A percentile compares a stretch with the other conserved stretches of the same genome.
phyloP scores from a whole-genome alignment of 2,113 vertebrate species.

The Apteryx owenii region DNA sequence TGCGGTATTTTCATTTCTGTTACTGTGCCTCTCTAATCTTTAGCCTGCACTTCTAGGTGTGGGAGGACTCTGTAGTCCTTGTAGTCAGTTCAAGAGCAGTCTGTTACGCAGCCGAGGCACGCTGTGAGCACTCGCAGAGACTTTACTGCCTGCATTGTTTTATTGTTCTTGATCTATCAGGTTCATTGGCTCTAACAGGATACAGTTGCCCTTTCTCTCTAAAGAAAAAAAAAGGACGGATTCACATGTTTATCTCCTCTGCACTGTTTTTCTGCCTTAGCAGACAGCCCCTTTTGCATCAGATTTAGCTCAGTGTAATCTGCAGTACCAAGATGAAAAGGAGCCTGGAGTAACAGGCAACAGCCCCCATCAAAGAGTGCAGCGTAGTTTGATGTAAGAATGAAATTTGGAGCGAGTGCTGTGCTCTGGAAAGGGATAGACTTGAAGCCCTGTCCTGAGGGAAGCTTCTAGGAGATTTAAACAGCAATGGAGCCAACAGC shows the following conservation, averaged over 20 bases:
- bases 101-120: neutral
- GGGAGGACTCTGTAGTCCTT: neutral
- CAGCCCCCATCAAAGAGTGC: neutral
- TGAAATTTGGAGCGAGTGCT: neutral
- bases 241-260: neutral
- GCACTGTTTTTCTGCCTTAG: neutral
- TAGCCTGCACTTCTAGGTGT: neutral
- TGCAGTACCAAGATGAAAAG: neutral
- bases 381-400: neutral
- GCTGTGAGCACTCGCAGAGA: rapidly evolving
- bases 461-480: neutral
- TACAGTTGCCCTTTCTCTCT: neutral
- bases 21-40: neutral
- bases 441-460: neutral
- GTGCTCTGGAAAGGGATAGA: neutral
- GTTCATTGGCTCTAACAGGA: neutral
- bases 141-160: neutral
- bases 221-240: neutral
- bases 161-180: neutral
- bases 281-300: neutral
- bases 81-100: neutral
- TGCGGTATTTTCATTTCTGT: neutral
- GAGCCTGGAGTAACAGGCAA: neutral
- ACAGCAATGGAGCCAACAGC: neutral
- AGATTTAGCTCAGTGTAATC: neutral